Percentiles rank a stretch among this genome's conserved stretches.
phyloP scores from a whole-genome alignment of 2,113 vertebrate genomes.

The Pseudopipra pipra region DNA sequence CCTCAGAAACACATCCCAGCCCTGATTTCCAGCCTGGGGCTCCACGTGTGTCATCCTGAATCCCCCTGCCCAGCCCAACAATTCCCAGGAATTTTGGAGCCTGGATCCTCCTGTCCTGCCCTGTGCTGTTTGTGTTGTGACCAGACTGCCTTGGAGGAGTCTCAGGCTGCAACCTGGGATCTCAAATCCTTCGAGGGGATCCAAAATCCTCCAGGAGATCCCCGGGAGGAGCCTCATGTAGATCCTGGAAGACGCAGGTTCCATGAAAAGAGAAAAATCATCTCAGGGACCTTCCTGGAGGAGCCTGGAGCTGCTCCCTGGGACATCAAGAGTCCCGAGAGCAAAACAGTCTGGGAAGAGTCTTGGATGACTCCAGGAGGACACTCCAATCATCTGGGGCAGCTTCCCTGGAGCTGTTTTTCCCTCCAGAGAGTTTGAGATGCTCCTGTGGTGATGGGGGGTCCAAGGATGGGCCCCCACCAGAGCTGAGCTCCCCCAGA shows the following conservation, averaged over 20 bases:
- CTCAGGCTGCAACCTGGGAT: neutral
- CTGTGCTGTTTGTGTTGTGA: accelerated
- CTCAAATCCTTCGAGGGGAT: neutral
- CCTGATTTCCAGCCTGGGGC: neutral
- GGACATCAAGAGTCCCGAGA: neutral
- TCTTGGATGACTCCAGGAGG: neutral
- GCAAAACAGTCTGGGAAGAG: neutral
- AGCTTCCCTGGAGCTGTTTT: neutral
- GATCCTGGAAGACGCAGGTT: neutral
- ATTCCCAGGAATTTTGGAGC: neutral
- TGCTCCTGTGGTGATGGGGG: too few relatives aligned
- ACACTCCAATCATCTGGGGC: neutral
- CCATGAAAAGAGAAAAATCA: neutral
- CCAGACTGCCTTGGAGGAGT: neutral
- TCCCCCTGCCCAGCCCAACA: accelerated
- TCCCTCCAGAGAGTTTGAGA: neutral
- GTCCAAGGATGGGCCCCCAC: neutral
- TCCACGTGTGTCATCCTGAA: neutral
- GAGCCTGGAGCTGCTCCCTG: neutral
- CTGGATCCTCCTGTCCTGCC: neutral
- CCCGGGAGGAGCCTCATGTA: neutral
- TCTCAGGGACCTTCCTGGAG: neutral
- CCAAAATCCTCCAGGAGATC: neutral
- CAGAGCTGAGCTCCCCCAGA: neutral
- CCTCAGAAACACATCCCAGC: neutral